Base-by-base conservation (phyloP, 2,797 vertebrate genomes). In the Pangasius djambal region DNA sequence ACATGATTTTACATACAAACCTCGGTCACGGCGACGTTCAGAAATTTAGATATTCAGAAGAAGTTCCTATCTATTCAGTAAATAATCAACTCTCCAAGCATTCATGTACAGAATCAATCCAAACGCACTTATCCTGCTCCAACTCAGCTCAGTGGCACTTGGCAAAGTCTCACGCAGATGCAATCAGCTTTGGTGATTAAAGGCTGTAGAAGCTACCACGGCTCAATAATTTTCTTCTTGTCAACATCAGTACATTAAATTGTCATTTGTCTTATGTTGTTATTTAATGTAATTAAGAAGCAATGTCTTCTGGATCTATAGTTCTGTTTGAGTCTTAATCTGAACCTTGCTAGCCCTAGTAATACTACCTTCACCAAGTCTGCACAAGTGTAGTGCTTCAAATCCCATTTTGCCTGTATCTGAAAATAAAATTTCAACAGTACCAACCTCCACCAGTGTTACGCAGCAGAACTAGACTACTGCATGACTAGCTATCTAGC, bases 171-270 rank as follows among this genome's bases (percentile, higher is more conserved):
- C 57, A 57, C 6, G 7, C 52, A 20, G n/a, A 57, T 59, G 2
- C 78, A 37, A 22, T 57, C 31, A 57, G 18, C 28, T 31, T 52
- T 18, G 50, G 37, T 59, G 52, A 81, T 81, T 37, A 59, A 81
- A 79, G 75, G 28, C 48, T 78, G n/a, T 79, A 31, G 75, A 79
- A 79, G 50, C 50, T 55, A 79, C 75, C 28, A 34, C 52, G 22
- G 50, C n/a, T 57, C 15, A n/a, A 20, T 4, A 37, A 37, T 31
- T 59, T 81, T 57, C 16, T 59, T 37, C 78, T 59, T 2, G 31
- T 37, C 78, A 81, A 25, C 55, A 34, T 79, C 16, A 9, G 77
- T n/a, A 31, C n/a, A 18, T 79, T 79, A 34, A 55, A 18, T 31
- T 78, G 77, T 57, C 31, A 12, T 79, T 57, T n/a, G 16, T 50